Base-by-base conservation (phyloP, 2,888 invertebrate genomes). In the Anagyrus pseudococci region DNA sequence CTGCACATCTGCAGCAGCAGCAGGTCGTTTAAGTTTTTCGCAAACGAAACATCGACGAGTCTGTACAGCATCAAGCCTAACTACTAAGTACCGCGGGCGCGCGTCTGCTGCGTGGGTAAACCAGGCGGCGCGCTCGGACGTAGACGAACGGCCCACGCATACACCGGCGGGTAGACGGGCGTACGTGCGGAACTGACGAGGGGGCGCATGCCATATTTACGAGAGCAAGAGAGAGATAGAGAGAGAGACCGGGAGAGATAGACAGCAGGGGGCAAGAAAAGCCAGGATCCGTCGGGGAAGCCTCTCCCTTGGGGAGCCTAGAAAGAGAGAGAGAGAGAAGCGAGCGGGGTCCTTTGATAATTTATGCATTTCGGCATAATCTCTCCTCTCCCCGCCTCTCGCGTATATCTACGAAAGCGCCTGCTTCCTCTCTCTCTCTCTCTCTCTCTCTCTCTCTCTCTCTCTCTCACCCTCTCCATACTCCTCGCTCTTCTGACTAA, bases 351-450 rank as follows among this genome's bases (percentile, higher is more conserved):
- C 68, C 70, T 72, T 72, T 74, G 73, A 75, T 74, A 75, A 74
- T 74, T 74, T 75, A 74, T 74, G 72, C 72, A 75, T 73, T 74
- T 74, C 69, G 70, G 72, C 69, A 74, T 74, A 74, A 73, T 73
- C 73, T 71, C 71, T 70, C 67, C n/a, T n/a, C n/a, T n/a, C n/a
- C n/a, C n/a, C n/a, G n/a, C n/a, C n/a, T 66, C 66, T 58, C 62
- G 67, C 66, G 62, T 47, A 44, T 55, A 69, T 67, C 10, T 7
- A 7, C 29, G 67, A 62, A 64, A 58, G 56, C 47, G 33, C 52
- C 53, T 29, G 63, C 44, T 44, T 44, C 19, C 59, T 54, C 50
- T 43, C 64, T 63, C 65, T 62, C 54, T 69, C 65, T 61, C 44
- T 26, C 48, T 17, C 43, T 15, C n/a, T 43, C 43, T 17, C 15